phyloP scores from a whole-genome alignment of 2,888 invertebrate genomes.

The Coelopa pilipes region DNA sequence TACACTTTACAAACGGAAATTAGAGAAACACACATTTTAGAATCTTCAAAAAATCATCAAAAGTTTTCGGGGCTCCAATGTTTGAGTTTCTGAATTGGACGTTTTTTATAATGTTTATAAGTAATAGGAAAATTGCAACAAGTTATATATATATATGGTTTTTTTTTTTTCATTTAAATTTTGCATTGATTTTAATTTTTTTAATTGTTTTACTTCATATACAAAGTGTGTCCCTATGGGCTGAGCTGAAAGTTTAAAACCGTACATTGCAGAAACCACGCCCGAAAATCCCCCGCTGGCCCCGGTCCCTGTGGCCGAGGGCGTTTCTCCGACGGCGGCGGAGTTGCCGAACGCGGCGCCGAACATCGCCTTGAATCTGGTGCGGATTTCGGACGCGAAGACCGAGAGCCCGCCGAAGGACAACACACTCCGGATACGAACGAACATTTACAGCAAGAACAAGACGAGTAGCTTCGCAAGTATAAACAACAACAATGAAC shows the following conservation, averaged over 20 bases:
- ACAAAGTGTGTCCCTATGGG: too few species aligned
- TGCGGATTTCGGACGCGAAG: slow-evolving; percentile 46
- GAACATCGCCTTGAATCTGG: slow-evolving; percentile 48
- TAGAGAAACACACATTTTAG: too few species aligned
- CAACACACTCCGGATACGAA: slow-evolving; percentile 27
- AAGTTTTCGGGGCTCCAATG: too few species aligned
- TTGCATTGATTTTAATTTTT: too few species aligned
- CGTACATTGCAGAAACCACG: not conserved
- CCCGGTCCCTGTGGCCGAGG: not conserved
- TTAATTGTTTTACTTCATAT: too few species aligned
- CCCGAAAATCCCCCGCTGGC: not conserved
- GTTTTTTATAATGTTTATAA: too few species aligned
- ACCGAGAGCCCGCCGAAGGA: slow-evolving; percentile 25
- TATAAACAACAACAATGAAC: slow-evolving; percentile 18
- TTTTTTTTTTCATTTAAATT: too few species aligned
- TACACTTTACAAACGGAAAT: too few species aligned
- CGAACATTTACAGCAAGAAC: slow-evolving; percentile 28
- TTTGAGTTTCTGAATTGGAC: too few species aligned
- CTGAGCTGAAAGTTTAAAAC: not conserved
- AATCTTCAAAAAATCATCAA: too few species aligned
- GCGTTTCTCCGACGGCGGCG: not conserved
- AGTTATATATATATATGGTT: too few species aligned
- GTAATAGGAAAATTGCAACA: too few species aligned
- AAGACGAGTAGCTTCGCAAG: slow-evolving; percentile 22
- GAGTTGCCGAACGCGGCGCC: slow-evolving; percentile 11